Evolutionary conservation across 1,140 invertebrate genomes (phyloP), one percentile per base, ranked within the genome.

Genomic region (Euura saliciscinereae): DNA sequence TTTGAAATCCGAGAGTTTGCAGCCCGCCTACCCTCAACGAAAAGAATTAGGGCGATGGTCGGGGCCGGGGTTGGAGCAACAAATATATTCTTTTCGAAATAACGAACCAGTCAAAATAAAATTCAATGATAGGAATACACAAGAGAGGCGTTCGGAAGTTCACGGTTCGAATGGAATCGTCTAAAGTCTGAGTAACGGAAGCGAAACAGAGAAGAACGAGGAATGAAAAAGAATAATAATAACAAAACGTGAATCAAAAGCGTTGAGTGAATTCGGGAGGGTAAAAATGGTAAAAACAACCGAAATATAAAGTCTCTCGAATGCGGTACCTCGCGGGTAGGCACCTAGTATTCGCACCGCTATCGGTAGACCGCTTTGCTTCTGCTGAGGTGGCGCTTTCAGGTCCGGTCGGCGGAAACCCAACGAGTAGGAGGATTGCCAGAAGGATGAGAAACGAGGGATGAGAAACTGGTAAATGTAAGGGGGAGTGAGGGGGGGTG

Each of bases 401-500:
- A 51, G 46, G 46, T 8, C 46, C 46, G 46, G 46, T 51, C 2
- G 46, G 46, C 46, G 46, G 46, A 51, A 51, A 51, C 46, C 7
- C 46, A 51, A 51, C 7, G 59, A 45, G 43, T 70, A 51, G 44
- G 74, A 71, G 74, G 66, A 65, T 51, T 71, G 72, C 71, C 71
- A 69, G 46, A 8, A 8, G 46, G 46, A 51, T 7, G 46, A 51
- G 46, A n/a, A 51, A 28, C 7, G 46, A 51, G 46, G 46, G 11
- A n/a, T 7, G 11, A n/a, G 46, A 2, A n/a, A 51, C n/a, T 8
- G 46, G 46, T 1, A 51, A 51, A 51, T n/a, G 66, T 45, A 28
- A 7, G 68, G 8, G 66, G 74, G 68, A 71, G 67, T 65, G 69
- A 70, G 67, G 69, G 68, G 70, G 59, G 76, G 71, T 28, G 28